Evolutionary conservation across 2,888 invertebrate genomes (phyloP).

Genomic region (Autographa gamma): DNA sequence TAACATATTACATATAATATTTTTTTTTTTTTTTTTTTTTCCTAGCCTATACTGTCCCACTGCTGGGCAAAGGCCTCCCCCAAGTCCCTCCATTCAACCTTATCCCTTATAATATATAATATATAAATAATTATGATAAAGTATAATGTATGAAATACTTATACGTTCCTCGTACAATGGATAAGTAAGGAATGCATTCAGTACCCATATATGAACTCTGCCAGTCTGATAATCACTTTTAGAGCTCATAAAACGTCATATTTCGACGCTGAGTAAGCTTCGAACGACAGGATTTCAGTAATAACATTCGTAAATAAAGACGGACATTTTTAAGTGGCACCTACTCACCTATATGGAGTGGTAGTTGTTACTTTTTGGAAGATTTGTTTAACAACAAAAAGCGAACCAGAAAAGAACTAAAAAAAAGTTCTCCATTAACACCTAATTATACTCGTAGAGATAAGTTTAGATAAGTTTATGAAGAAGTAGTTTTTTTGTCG

Average conservation of each 20-base stretch:
- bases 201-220: background rate
- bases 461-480: background rate
- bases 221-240: background rate
- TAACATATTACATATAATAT: no score
- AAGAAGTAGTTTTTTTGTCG: background rate
- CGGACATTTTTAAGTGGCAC: slow-evolving; percentile 9
- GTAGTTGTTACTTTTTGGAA: background rate
- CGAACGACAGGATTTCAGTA: background rate
- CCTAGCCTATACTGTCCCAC: no score
- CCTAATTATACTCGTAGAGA: background rate
- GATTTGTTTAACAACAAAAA: background rate
- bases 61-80: no score
- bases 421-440: background rate
- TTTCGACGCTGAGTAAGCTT: slow-evolving; percentile 23
- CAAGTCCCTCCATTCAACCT: no score
- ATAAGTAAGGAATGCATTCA: no score
- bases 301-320: slow-evolving; percentile 9
- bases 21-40: no score
- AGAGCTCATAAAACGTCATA: slow-evolving; percentile 9
- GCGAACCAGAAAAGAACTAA: background rate
- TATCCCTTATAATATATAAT: no score
- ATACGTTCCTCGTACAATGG: background rate
- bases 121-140: no score
- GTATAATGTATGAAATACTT: background rate
- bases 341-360: background rate